phyloP scores from a whole-genome alignment of 2,888 invertebrate species.

The Trichacis sp. region DNA sequence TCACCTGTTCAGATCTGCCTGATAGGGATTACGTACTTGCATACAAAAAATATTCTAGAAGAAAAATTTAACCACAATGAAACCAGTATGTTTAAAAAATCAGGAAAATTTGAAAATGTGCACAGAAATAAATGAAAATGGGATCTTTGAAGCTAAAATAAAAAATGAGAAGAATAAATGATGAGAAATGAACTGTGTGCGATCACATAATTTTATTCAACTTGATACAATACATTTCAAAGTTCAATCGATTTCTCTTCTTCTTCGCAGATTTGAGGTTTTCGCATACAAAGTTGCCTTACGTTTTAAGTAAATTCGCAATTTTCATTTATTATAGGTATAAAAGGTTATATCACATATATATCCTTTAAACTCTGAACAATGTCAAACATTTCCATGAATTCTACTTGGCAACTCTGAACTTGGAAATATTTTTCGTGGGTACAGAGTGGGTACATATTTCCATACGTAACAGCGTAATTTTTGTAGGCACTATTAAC shows the following conservation, averaged over 20 bases:
- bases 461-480: not conserved
- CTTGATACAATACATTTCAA: not conserved
- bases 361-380: not conserved
- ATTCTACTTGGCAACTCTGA: not conserved
- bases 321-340: not conserved
- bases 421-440: not conserved
- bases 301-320: not conserved
- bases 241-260: not conserved
- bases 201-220: conserved; percentile 1
- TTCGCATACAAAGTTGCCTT: not conserved
- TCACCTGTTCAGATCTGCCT: no score
- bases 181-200: no score
- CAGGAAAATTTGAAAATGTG: no score
- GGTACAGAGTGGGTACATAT: no score
- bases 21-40: no score
- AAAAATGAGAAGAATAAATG: no score
- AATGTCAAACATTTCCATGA: not conserved
- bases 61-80: no score
- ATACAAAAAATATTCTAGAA: no score
- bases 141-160: no score
- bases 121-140: no score
- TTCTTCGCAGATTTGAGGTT: not conserved
- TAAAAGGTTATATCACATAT: not conserved
- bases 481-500: conserved; percentile 2
- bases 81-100: no score